These are phyloP conservation scores for Tenrec ecaudatus DNA, from an alignment of 2,113 vertebrate species.

Conservation along the genomic window DNA sequence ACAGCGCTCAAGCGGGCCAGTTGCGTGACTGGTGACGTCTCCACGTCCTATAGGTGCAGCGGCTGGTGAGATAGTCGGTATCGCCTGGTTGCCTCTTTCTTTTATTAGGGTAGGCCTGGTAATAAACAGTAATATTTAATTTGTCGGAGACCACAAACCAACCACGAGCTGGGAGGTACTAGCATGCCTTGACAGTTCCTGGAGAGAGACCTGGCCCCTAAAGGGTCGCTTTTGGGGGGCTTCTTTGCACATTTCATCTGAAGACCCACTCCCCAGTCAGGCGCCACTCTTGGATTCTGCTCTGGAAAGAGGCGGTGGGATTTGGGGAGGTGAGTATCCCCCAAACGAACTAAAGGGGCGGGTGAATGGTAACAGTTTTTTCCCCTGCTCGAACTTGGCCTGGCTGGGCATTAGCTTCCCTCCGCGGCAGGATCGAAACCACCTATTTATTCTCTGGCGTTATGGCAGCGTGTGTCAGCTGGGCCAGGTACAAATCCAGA, in stretches of 20 bases:
- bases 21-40: slow-evolving; percentile 90
- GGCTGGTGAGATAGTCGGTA: slow-evolving; percentile 87
- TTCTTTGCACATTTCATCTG: slow-evolving; percentile 43
- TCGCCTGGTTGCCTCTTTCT: slow-evolving; percentile 88
- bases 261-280: slow-evolving; percentile 4
- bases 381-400: not conserved
- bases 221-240: slow-evolving; percentile 31
- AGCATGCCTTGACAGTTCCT: slow-evolving; percentile 69
- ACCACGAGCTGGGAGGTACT: slow-evolving; percentile 83
- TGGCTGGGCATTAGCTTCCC: rapidly evolving
- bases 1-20: slow-evolving; percentile 80
- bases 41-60: slow-evolving; percentile 89
- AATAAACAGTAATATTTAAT: slow-evolving; percentile 91
- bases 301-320: slow-evolving; percentile 79
- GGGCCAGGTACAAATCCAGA: not conserved
- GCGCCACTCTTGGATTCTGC: slow-evolving; percentile 67
- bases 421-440: not conserved
- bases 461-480: not conserved
- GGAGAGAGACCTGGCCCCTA: slow-evolving; percentile 69
- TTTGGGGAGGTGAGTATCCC: slow-evolving; percentile 85
- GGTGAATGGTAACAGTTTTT: not conserved
- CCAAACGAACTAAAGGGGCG: not conserved
- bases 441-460: not conserved
- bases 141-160: slow-evolving; percentile 86
- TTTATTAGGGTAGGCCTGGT: slow-evolving; percentile 89